phyloP scores from a whole-genome alignment of 2,113 vertebrate species.

The Indicator maculatus region DNA sequence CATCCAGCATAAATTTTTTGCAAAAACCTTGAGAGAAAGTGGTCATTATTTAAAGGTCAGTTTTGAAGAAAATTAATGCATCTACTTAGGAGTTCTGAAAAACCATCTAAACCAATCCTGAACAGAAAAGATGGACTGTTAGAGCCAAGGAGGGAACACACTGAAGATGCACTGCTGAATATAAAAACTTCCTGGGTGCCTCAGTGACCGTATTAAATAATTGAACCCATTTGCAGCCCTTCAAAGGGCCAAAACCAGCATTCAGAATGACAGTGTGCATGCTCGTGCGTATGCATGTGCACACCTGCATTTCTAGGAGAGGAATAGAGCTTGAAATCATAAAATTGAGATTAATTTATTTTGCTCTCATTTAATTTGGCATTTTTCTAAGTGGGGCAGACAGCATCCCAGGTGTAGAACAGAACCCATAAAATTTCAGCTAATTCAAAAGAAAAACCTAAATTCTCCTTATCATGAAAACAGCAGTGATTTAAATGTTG shows the following conservation, averaged over 20 bases:
- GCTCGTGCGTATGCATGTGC: fast-evolving
- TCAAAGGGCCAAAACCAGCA: neutral
- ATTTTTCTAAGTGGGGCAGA: neutral
- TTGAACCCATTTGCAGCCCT: neutral
- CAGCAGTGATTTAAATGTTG: neutral
- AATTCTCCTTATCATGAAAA: constrained; percentile 2
- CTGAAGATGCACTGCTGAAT: neutral
- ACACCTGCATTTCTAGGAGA: neutral
- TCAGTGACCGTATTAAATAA: neutral
- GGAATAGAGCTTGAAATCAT: neutral
- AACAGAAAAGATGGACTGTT: neutral
- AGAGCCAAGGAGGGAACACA: neutral
- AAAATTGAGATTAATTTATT: neutral
- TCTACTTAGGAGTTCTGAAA: neutral
- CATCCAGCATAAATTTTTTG: neutral
- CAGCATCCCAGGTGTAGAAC: neutral
- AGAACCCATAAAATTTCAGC: neutral
- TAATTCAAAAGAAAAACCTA: constrained; percentile 14
- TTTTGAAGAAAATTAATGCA: neutral
- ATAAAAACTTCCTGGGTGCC: neutral
- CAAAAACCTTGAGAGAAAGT: neutral
- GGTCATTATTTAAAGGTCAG: neutral
- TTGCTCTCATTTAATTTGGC: neutral
- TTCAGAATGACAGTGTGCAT: neutral
- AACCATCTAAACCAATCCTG: neutral